phyloP scores from a whole-genome alignment of 2,113 vertebrate genomes.

The Perognathus longimembris region DNA sequence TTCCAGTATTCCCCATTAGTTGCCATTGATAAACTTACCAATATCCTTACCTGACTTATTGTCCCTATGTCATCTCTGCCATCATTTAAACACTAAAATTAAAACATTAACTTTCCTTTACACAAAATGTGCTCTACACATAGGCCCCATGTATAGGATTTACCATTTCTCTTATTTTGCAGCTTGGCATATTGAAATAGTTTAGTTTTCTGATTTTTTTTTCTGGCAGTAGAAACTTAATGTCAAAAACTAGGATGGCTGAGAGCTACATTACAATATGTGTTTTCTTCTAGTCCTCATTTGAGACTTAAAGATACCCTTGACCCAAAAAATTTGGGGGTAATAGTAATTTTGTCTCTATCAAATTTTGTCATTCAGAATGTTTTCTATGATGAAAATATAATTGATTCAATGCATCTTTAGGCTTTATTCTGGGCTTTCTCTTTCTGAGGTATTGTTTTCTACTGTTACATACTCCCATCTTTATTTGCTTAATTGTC shows the following conservation, averaged over 20 bases:
- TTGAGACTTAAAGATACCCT: background rate
- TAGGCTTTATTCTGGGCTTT: background rate
- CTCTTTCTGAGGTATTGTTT: background rate
- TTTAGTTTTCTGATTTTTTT: background rate
- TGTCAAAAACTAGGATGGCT: background rate
- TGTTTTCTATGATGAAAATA: background rate
- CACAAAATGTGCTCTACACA: background rate
- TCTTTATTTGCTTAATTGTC: constrained; percentile 14
- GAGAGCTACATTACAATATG: background rate
- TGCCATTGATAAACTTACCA: background rate
- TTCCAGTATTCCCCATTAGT: background rate
- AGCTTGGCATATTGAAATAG: background rate
- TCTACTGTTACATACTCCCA: background rate
- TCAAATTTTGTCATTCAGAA: background rate
- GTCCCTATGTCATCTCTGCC: background rate
- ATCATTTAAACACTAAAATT: background rate
- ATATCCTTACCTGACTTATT: background rate
- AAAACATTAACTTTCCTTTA: background rate
- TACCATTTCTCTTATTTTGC: background rate
- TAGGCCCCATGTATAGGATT: background rate
- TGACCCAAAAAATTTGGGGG: background rate
- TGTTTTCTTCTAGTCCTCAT: background rate
- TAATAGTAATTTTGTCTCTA: background rate
- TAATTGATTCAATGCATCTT: background rate
- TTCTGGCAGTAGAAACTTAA: background rate